Conservation (phyloP, 2,888 invertebrate species). For the Salticus scenicus region DNA sequence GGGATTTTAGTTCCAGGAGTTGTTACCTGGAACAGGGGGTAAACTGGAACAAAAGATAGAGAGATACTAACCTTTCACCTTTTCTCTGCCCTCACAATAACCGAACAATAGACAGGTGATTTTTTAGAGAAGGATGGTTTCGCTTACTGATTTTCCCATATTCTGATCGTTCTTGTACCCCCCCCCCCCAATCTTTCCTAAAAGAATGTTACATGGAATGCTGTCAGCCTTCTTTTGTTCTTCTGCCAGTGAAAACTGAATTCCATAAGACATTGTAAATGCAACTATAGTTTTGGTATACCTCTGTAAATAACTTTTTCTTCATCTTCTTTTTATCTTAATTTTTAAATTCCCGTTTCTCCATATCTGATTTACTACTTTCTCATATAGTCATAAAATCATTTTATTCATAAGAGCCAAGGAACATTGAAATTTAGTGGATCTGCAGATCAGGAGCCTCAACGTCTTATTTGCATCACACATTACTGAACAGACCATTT, state of each 20-base stretch:
- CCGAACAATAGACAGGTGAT: background rate
- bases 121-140: background rate
- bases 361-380: no score
- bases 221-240: background rate
- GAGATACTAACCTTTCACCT: conserved; percentile 4
- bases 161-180: background rate
- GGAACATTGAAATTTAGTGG: no score
- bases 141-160: background rate
- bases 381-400: no score
- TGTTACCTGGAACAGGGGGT: background rate
- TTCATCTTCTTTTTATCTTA: no score
- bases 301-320: no score
- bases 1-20: background rate
- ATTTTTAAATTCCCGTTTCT: no score
- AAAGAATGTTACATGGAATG: background rate
- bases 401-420: no score
- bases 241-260: background rate
- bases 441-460: no score
- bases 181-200: background rate
- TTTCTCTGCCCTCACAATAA: background rate
- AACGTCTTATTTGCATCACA: no score
- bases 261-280: no score
- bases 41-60: background rate
- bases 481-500: no score
- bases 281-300: no score